These are phyloP conservation scores for Xiphophorus maculatus DNA, from an alignment of 2,113 vertebrate genomes.

Conservation along the genomic window DNA sequence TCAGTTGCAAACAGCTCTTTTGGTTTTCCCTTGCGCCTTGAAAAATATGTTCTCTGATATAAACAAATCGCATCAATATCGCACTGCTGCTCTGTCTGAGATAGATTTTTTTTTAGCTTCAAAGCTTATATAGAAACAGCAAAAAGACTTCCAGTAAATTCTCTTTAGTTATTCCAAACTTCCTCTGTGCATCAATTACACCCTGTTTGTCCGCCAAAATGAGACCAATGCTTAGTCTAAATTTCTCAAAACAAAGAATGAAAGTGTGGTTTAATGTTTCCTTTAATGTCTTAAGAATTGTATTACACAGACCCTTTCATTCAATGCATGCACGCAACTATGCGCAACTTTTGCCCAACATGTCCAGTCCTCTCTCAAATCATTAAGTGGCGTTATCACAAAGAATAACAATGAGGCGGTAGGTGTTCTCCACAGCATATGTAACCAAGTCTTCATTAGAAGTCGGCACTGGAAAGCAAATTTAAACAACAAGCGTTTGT, in stretches of 20 bases:
- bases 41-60: slow-evolving; percentile 1
- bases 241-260: slow-evolving; percentile 21
- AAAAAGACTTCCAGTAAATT: slow-evolving; percentile 4
- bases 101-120: slow-evolving; percentile 9
- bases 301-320: background rate
- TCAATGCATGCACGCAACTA: slow-evolving; percentile 31
- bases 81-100: slow-evolving; percentile 9
- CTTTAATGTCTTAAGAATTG: background rate
- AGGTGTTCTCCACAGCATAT: slow-evolving; percentile 28
- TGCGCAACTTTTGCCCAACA: slow-evolving; percentile 8
- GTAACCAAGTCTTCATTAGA: slow-evolving; percentile 30
- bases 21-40: slow-evolving; percentile 14
- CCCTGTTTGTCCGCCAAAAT: slow-evolving; percentile 32
- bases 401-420: slow-evolving; percentile 47
- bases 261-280: slow-evolving; percentile 4
- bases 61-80: background rate
- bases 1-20: slow-evolving; percentile 8
- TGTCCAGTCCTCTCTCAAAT: slow-evolving; percentile 15
- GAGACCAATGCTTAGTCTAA: slow-evolving; percentile 3
- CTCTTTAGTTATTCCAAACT: slow-evolving; percentile 14
- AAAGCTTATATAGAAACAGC: background rate
- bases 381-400: slow-evolving; percentile 39
- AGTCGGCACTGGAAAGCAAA: slow-evolving; percentile 31
- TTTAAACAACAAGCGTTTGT: slow-evolving; percentile 26
- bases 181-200: slow-evolving; percentile 15